Evolutionary conservation across 30 jellyfish, hydroid and myxozoan genomes (phyloP).

Genomic region (Hydractinia echinata): DNA sequence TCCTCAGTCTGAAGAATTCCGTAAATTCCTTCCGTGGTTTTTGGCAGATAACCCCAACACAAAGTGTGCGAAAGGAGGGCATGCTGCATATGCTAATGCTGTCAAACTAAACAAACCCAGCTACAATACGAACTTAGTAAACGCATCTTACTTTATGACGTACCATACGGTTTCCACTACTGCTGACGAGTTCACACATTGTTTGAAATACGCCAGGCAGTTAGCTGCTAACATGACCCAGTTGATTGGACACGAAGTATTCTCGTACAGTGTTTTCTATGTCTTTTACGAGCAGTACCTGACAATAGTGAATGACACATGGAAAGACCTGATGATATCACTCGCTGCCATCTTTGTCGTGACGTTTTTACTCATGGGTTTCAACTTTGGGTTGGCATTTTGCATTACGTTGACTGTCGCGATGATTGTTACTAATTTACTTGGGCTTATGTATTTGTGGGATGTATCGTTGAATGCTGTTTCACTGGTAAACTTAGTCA

Average conservation of each 20-base stretch:
- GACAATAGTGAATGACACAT: constrained; percentile 68
- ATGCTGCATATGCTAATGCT: constrained; percentile 85
- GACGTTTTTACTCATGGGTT: constrained; percentile 74
- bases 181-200: constrained; percentile 61
- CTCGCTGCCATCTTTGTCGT: constrained; percentile 71
- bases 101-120: constrained; percentile 59
- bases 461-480: constrained; percentile 81
- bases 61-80: constrained; percentile 90
- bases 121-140: background rate
- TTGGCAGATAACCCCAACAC: constrained; percentile 75
- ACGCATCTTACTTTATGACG: constrained; percentile 87
- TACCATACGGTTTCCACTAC: constrained; percentile 85
- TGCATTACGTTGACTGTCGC: constrained; percentile 77
- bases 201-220: constrained; percentile 63
- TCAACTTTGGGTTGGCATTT: constrained; percentile 72
- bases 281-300: constrained; percentile 87
- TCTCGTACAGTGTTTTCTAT: constrained; percentile 90
- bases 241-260: constrained; percentile 58
- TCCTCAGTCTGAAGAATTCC: constrained; percentile 60
- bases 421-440: constrained; percentile 72
- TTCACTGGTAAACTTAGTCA: constrained; percentile 84
- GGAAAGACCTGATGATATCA: constrained; percentile 74
- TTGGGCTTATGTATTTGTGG: constrained; percentile 87
- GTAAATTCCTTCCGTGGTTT: constrained; percentile 52
- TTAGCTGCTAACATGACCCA: constrained; percentile 65